Base-by-base conservation (phyloP, 2,888 invertebrate genomes). In the Drosophila seclusa region DNA sequence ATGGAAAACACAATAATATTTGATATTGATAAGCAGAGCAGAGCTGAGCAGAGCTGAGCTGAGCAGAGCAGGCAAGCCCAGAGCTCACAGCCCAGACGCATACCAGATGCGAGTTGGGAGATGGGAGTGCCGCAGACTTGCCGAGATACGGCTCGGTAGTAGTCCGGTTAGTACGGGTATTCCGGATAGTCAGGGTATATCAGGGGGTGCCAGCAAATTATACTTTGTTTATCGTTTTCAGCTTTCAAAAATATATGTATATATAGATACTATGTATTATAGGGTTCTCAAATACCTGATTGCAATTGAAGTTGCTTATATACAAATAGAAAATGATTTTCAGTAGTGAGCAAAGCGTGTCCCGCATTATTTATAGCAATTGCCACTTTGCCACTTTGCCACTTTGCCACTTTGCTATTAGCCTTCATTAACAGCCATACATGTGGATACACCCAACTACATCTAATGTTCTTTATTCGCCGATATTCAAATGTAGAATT, bases 1-100 rank as follows among this genome's bases (percentile, higher is more conserved):
- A 58, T 68, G 71, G 52, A 75, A 85, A 79, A 73, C 66, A 89
- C 73, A 89, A 85, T 76, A 87, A 89, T 82, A 89, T 88, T 86
- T 80, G 88, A 85, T 68, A 68, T 52, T 79, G 88, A 89, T 87
- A 85, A 87, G 73, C 54, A 18, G 10, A 31, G 38, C 60, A 5
- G 38, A 36, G 36, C 40, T 10, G 54, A 18, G 16, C 36, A 16
- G 4, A 34, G 34, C 38, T 18, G 53, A 36, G 16, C 36, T 2
- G 5, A 36, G 36, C 59, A 2, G 38, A 36, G 36, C 40, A 40
- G 54, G 27, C 55, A 55, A 38, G 13, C 55, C 49, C 49, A 49
- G 27, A 10, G 27, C 13, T 16, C 36, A 29, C 50, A 34, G 10
- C 11, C 29, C 32, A 32, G 36, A 36, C 54, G 27, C 34, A 36